Evolutionary conservation across 1,140 invertebrate species (phyloP).

Genomic region (Leptinotarsa texana): DNA sequence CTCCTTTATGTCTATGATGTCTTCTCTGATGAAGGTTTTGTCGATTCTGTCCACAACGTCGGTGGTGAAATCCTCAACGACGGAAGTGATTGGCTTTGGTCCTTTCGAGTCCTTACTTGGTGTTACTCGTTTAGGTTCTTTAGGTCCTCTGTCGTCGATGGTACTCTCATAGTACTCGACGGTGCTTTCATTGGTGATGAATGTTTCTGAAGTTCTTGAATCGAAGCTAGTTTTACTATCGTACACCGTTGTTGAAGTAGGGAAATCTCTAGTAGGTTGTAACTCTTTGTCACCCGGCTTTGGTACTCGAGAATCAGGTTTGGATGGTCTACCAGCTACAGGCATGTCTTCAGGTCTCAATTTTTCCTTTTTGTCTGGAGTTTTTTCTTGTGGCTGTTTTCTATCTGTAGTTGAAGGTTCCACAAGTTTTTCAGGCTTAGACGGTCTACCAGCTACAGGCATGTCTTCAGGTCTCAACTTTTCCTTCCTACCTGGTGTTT

Average conservation of each 20-base stretch:
- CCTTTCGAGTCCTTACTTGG: neutral
- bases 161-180: neutral
- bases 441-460: too few relatives aligned
- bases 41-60: slow-evolving; percentile 36
- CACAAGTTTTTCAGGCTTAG: neutral
- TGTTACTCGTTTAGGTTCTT: neutral
- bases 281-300: neutral
- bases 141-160: neutral
- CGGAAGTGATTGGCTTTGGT: neutral
- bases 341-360: too few relatives aligned
- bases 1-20: slow-evolving; percentile 50
- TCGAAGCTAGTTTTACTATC: neutral
- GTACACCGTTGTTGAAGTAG: too few relatives aligned
- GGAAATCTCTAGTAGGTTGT: neutral
- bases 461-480: too few relatives aligned
- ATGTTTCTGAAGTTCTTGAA: neutral
- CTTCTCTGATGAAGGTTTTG: slow-evolving; percentile 44
- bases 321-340: too few relatives aligned
- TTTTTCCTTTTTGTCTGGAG: neutral
- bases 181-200: slow-evolving; percentile 6
- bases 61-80: slow-evolving; percentile 27
- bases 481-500: neutral
- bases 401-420: neutral
- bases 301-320: neutral
- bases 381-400: neutral